phyloP scores from a whole-genome alignment of 2,888 invertebrate genomes.

The Orthosia gracilis region DNA sequence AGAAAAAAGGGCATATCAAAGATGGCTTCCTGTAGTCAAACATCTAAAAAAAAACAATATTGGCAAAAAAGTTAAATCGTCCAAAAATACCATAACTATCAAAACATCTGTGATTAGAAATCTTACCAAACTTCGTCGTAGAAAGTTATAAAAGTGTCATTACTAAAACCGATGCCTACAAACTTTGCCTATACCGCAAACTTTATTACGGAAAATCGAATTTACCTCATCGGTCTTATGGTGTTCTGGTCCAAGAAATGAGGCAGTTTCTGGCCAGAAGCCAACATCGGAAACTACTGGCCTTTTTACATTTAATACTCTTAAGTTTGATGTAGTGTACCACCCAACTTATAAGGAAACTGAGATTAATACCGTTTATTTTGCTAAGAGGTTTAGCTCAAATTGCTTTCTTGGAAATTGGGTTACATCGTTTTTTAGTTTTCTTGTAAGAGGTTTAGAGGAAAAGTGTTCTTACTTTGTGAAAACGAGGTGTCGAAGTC shows the following conservation, averaged over 20 bases:
- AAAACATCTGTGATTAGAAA: conserved; percentile 58
- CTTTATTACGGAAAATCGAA: conserved; percentile 67
- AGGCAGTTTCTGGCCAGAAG: conserved; percentile 76
- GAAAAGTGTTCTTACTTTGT: not conserved
- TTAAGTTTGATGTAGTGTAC: conserved; percentile 87
- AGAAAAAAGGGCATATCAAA: no score
- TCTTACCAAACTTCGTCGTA: conserved; percentile 45
- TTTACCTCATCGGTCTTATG: conserved; percentile 71
- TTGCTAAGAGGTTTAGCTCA: conserved; percentile 83
- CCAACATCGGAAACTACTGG: conserved; percentile 77
- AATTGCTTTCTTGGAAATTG: conserved; percentile 76
- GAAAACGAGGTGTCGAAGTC: not conserved
- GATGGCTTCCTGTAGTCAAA: not conserved
- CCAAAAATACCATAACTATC: conserved; percentile 46
- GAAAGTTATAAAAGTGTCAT: conserved; percentile 59
- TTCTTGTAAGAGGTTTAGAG: conserved; percentile 38
- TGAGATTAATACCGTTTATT: conserved; percentile 85
- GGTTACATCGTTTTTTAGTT: conserved; percentile 63
- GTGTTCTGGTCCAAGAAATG: conserved; percentile 63
- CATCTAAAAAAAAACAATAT: not conserved
- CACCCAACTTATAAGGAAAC: conserved; percentile 78
- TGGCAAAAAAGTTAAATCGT: not conserved
- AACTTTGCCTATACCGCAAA: conserved; percentile 60
- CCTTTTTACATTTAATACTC: conserved; percentile 87
- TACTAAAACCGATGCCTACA: conserved; percentile 57